Evolutionary conservation across 1,140 invertebrate species (phyloP).

Genomic region (Lucilia cuprina): DNA sequence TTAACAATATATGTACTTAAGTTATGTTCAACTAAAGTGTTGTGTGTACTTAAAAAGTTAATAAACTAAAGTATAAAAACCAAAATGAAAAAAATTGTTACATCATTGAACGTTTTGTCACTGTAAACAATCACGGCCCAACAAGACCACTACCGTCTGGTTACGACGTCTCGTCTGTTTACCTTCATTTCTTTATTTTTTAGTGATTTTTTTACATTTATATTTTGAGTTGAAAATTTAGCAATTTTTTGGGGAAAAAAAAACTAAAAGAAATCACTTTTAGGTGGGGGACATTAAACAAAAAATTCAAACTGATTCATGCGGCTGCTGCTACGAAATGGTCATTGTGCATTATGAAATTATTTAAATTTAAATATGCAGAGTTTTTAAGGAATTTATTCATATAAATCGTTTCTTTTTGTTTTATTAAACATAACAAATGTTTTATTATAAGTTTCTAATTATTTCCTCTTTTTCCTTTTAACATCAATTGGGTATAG

Average conservation of each 20-base stretch:
- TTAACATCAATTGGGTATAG: too few species aligned
- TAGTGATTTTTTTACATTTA: too few species aligned
- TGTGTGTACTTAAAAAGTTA: not conserved
- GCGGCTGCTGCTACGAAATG: not conserved
- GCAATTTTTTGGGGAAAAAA: not conserved
- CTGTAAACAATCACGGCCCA: not conserved
- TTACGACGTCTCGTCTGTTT: not conserved
- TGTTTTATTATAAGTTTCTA: too few species aligned
- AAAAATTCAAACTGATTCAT: not conserved
- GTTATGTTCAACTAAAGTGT: not conserved
- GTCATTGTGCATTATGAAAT: not conserved
- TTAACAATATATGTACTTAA: not conserved
- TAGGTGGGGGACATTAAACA: not conserved
- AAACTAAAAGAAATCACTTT: not conserved
- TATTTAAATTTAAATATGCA: not conserved
- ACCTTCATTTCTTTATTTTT: not conserved
- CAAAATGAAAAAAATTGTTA: not conserved
- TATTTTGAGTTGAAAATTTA: not conserved
- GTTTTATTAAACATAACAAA: not conserved
- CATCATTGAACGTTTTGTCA: slow-evolving; percentile 1
- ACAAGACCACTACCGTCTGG: too few species aligned
- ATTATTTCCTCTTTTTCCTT: too few species aligned
- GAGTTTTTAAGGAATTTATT: not conserved
- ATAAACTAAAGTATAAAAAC: not conserved
- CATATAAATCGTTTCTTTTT: not conserved